Evolutionary conservation across 2,113 vertebrate species (phyloP), one percentile per base, ranked within the genome.

Genomic region (Pelobates fuscus): DNA sequence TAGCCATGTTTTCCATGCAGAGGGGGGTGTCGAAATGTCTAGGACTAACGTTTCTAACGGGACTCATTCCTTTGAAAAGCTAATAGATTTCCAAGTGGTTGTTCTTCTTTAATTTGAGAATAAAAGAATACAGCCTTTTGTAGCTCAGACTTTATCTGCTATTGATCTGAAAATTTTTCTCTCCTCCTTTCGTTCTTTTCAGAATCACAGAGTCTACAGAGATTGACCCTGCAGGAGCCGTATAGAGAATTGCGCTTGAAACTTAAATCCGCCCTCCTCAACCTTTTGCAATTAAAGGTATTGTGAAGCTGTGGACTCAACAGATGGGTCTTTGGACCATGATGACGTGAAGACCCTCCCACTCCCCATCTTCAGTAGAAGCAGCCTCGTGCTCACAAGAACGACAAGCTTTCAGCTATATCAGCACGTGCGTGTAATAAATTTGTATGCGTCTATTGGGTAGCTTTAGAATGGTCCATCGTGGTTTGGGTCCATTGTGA

Each of bases 121-220:
- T 91, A 92, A 89, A 94, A 91, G 91, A 93, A 88, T 86, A 80
- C 81, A 80, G 87, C 86, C 89, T 92, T 77, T 92, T 94, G 90
- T 92, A 80, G 80, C 78, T 84, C 67, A 49, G 80, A 67, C 80
- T 81, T 57, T 84, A 88, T 88, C 87, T 87, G 84, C 85, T 81
- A 91, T 88, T 90, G 88, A 91, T 88, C 84, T 20, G 49, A 87
- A 81, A 78, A 81, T 84, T 85, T 84, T 81, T 10, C 52, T 69
- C 86, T 78, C 81, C 82, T 87, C 80, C 81, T 86, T 90, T 88
- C 80, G 54, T 86, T 85, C 88, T 87, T 89, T 91, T 91, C 85
- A 90, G 87, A 86, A 82, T 87, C 85, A 87, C 80, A 90, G 90
- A 88, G 89, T 88, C 87, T 86, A 78, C 87, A 90, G 89, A 90